A percentile compares a stretch with the other conserved stretches of the same genome.
Evolutionary conservation across 2,797 vertebrate species (phyloP).

Genomic region (Paratrypauchen microcephalus): DNA sequence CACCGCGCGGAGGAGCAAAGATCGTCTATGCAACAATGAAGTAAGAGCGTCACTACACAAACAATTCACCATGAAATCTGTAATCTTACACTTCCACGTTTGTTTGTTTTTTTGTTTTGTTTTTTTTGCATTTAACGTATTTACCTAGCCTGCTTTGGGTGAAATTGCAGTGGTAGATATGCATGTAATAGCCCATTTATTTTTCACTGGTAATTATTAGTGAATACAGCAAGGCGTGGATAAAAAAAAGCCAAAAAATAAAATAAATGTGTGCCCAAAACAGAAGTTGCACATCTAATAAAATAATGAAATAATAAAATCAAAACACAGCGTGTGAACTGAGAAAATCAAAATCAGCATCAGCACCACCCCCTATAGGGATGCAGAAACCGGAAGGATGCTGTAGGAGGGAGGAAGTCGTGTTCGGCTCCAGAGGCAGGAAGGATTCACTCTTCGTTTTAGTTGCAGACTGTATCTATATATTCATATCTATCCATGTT

Average conservation of each 20-base stretch:
- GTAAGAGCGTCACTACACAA: not conserved
- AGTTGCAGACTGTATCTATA: not conserved
- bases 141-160: no score
- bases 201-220: no score
- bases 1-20: conserved; percentile 56
- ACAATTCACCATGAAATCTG: no score
- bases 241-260: not conserved
- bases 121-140: no score
- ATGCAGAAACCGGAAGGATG: conserved; percentile 64
- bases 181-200: no score
- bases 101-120: no score
- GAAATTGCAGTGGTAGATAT: no score
- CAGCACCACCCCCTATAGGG: conserved; percentile 40
- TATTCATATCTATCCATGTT: conserved; percentile 55
- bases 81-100: no score
- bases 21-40: conserved; percentile 18
- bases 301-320: not conserved
- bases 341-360: conserved; percentile 23
- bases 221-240: not conserved
- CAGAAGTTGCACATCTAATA: not conserved
- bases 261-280: not conserved
- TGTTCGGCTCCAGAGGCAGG: conserved; percentile 2
- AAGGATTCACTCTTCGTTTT: not conserved
- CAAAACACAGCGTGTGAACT: no score
- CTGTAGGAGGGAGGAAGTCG: conserved; percentile 34